Conservation (phyloP, 2,888 invertebrate genomes). For the Drosophila helvetica region DNA sequence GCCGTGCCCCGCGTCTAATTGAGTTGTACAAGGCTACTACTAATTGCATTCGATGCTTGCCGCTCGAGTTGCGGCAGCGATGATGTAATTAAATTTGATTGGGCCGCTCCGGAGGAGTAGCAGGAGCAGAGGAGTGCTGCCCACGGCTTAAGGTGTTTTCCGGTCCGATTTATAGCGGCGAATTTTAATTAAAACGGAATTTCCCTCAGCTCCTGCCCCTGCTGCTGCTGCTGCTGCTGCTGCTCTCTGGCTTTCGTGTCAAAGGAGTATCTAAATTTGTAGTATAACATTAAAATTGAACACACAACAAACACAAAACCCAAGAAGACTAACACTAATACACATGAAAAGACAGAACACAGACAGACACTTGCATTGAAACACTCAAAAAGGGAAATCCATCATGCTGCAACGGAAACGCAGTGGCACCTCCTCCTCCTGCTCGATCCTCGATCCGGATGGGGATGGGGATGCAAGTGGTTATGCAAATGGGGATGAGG, state of each 20-base stretch:
- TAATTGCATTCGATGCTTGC: conserved; percentile 83
- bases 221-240: too few species aligned
- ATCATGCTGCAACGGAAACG: conserved; percentile 1
- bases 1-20: conserved; percentile 70
- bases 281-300: conserved; percentile 3
- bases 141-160: conserved; percentile 28
- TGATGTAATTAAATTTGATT: conserved; percentile 81
- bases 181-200: conserved; percentile 77
- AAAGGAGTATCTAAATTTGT: conserved; percentile 2
- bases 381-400: background rate
- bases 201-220: conserved; percentile 28
- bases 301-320: background rate
- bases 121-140: background rate
- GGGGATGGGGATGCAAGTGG: too few species aligned
- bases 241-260: conserved; percentile 23
- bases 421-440: too few species aligned
- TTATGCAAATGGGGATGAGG: background rate
- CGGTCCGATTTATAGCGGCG: conserved; percentile 59
- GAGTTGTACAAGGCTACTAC: conserved; percentile 82
- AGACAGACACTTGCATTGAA: conserved; percentile 1
- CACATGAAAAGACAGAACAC: background rate
- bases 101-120: conserved; percentile 49
- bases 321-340: too few species aligned
- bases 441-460: too few species aligned
- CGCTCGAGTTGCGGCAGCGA: conserved; percentile 69